Evolutionary conservation across 2,888 invertebrate species (phyloP).

Genomic region (Elegia similella): DNA sequence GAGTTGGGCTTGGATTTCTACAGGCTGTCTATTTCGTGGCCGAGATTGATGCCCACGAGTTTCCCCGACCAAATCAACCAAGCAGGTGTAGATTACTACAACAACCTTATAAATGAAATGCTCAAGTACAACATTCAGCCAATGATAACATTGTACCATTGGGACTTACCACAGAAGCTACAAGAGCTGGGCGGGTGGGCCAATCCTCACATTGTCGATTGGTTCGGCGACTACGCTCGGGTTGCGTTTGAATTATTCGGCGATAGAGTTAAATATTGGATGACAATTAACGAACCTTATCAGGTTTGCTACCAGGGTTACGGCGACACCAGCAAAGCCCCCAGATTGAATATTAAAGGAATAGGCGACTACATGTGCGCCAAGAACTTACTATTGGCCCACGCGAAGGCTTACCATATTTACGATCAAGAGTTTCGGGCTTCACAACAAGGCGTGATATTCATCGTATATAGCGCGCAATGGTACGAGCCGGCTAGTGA

Average conservation of each 20-base stretch:
- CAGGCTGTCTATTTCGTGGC: slow-evolving; percentile 83
- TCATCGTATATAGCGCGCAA: slow-evolving; percentile 76
- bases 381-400: slow-evolving; percentile 74
- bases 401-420: slow-evolving; percentile 65
- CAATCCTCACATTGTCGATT: slow-evolving; percentile 58
- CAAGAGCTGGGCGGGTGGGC: slow-evolving; percentile 77
- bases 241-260: slow-evolving; percentile 61
- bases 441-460: slow-evolving; percentile 55
- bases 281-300: slow-evolving; percentile 80
- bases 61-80: slow-evolving; percentile 70
- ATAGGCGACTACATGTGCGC: slow-evolving; percentile 71
- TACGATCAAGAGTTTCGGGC: slow-evolving; percentile 53
- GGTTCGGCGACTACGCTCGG: slow-evolving; percentile 67
- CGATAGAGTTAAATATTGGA: slow-evolving; percentile 74
- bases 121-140: slow-evolving; percentile 81
- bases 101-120: slow-evolving; percentile 81
- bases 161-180: slow-evolving; percentile 71
- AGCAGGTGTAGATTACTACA: slow-evolving; percentile 83
- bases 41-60: slow-evolving; percentile 81
- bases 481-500: slow-evolving; percentile 71
- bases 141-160: slow-evolving; percentile 75
- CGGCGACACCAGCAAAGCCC: slow-evolving; percentile 43
- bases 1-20: slow-evolving; percentile 67
- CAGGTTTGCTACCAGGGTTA: slow-evolving; percentile 61
- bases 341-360: slow-evolving; percentile 54